Evolutionary conservation across 2,888 invertebrate genomes (phyloP).

Genomic region (Troides oblongomaculatus): DNA sequence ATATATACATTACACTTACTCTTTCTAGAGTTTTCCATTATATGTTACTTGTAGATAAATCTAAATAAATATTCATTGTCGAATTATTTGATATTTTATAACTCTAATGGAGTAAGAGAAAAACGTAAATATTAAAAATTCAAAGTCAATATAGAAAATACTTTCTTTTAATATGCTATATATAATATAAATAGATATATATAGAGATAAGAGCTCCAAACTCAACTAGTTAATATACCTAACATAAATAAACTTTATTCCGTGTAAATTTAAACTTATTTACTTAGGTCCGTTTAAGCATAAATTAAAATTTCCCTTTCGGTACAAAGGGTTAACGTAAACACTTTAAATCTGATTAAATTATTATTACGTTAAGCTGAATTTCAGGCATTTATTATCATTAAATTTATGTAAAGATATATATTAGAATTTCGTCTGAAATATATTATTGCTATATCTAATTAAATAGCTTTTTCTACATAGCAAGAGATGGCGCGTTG

Average conservation of each 20-base stretch:
- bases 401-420: not conserved
- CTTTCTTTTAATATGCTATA: not conserved
- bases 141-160: no score
- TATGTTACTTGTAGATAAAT: no score
- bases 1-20: no score
- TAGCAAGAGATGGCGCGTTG: constrained; percentile 6
- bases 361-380: constrained; percentile 21
- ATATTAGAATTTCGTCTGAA: not conserved
- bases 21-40: no score
- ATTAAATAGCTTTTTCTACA: no score
- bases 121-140: no score
- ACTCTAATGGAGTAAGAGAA: no score
- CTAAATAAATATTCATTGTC: no score
- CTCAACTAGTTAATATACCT: constrained; percentile 6
- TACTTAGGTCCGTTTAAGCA: constrained; percentile 29
- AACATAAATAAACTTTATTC: constrained; percentile 26
- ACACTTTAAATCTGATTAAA: constrained; percentile 29
- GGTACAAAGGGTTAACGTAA: constrained; percentile 22
- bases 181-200: not conserved
- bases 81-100: no score
- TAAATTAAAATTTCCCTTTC: constrained; percentile 28
- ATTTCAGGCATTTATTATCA: not conserved
- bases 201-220: not conserved
- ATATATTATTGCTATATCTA: not conserved
- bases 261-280: constrained; percentile 28